Conservation (phyloP, 2,797 vertebrate genomes). For the Poeciliopsis paucimaculata region DNA sequence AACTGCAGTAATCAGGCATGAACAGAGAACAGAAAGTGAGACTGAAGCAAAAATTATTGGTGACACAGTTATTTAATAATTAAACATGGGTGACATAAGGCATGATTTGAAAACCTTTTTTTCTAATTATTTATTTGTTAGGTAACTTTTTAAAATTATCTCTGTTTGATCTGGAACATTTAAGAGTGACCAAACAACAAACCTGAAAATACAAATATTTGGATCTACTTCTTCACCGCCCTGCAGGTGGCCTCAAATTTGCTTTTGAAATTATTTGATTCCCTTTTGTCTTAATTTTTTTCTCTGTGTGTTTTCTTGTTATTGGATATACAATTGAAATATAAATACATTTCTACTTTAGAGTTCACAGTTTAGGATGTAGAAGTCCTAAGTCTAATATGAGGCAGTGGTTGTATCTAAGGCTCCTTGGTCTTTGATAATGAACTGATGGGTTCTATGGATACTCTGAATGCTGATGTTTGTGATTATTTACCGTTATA, state of each 20-base stretch:
- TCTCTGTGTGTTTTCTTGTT: not conserved
- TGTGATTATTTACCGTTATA: not conserved
- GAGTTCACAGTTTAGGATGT: conserved; percentile 22
- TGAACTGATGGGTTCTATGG: conserved; percentile 18
- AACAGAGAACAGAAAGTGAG: not conserved
- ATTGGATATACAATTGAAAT: not conserved
- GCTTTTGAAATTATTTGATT: not conserved
- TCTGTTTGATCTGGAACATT: not conserved
- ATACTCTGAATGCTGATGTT: not conserved
- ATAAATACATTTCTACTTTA: conserved; percentile 15
- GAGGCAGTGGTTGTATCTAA: conserved; percentile 27
- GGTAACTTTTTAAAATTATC: not conserved
- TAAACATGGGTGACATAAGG: not conserved
- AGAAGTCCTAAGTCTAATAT: conserved; percentile 31
- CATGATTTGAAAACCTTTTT: not conserved
- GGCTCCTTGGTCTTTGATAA: conserved; percentile 34
- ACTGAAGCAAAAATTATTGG: not conserved
- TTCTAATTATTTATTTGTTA: not conserved
- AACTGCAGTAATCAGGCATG: not conserved
- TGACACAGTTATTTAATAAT: not conserved
- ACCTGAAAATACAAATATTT: too few relatives aligned
- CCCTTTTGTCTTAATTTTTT: not conserved
- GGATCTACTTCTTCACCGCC: not conserved
- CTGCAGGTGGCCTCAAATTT: not conserved
- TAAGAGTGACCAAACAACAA: not conserved